These are phyloP conservation scores for Sitobion miscanthi DNA, from an alignment of 1,140 invertebrate species.

Conservation along the genomic window DNA sequence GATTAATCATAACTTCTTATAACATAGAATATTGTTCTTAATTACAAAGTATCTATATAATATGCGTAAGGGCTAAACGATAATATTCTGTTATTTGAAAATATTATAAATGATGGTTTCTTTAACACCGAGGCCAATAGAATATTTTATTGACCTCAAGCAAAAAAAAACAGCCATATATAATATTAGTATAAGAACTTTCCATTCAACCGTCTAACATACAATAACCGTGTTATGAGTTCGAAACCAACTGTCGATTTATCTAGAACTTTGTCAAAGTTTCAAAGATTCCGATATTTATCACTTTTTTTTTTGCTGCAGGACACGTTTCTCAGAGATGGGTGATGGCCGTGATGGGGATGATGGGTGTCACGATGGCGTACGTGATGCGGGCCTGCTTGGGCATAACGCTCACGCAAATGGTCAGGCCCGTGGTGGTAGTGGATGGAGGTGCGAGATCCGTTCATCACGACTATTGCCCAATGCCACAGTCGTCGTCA, in stretches of 20 bases:
- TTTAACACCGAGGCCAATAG: background rate
- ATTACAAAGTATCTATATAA: background rate
- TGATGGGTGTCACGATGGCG: constrained; percentile 70
- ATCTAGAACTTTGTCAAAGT: background rate
- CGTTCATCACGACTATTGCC: background rate
- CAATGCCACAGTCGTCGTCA: background rate
- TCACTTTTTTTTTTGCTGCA: background rate
- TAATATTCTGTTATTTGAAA: background rate
- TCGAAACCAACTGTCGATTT: background rate
- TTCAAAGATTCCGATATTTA: background rate
- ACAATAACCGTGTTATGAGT: background rate
- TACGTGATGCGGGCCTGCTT: constrained; percentile 84
- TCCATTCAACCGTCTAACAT: background rate
- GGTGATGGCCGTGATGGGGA: constrained; percentile 82
- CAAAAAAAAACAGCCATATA: background rate
- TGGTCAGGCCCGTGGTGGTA: constrained; percentile 67
- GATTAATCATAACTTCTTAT: too few relatives aligned
- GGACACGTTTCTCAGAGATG: constrained; percentile 73
- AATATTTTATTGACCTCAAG: background rate
- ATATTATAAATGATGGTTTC: background rate
- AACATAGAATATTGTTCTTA: background rate
- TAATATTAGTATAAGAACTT: too few relatives aligned
- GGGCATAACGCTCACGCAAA: constrained; percentile 88
- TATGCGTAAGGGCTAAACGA: background rate
- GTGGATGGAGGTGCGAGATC: background rate